Conservation (phyloP, 2,888 invertebrate species). For the Hemicrepidius hirtus region DNA sequence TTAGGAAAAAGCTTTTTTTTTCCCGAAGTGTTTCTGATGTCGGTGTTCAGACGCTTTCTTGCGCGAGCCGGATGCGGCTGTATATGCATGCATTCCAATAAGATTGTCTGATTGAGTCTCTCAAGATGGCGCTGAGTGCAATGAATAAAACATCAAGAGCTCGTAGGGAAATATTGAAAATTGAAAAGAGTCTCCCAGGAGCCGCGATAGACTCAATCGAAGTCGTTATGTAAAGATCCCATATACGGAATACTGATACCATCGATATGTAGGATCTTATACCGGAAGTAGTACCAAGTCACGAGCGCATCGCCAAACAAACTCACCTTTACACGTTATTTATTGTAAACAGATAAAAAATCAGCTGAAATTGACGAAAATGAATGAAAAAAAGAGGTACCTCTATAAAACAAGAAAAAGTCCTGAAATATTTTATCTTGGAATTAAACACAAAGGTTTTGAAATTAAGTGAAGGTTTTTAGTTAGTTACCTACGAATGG, state of each 20-base stretch:
- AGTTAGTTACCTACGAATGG: too few relatives aligned
- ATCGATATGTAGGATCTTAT: slow-evolving; percentile 57
- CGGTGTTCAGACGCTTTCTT: slow-evolving; percentile 43
- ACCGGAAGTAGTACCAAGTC: slow-evolving; percentile 49
- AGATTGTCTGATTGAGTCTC: slow-evolving; percentile 72
- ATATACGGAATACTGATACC: slow-evolving; percentile 66
- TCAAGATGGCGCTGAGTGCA: slow-evolving; percentile 73
- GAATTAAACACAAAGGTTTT: too few relatives aligned
- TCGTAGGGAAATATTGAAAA: slow-evolving; percentile 73
- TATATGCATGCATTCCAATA: slow-evolving; percentile 71
- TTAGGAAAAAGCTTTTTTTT: slow-evolving; percentile 27
- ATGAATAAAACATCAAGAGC: slow-evolving; percentile 74
- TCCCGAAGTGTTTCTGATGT: slow-evolving; percentile 38
- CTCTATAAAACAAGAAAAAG: too few relatives aligned
- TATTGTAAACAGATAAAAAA: slow-evolving; percentile 46
- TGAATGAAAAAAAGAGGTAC: too few relatives aligned
- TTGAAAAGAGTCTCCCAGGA: slow-evolving; percentile 72
- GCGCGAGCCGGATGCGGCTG: slow-evolving; percentile 64
- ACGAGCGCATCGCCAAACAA: slow-evolving; percentile 48
- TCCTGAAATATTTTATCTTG: too few relatives aligned
- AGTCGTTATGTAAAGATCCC: slow-evolving; percentile 69
- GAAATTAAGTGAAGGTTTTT: too few relatives aligned
- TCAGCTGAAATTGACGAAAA: slow-evolving; percentile 29
- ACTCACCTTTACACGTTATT: slow-evolving; percentile 46
- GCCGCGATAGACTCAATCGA: slow-evolving; percentile 71